These are phyloP conservation scores for Lepus timidus DNA, from an alignment of 2,113 vertebrate species.

Conservation along the genomic window DNA sequence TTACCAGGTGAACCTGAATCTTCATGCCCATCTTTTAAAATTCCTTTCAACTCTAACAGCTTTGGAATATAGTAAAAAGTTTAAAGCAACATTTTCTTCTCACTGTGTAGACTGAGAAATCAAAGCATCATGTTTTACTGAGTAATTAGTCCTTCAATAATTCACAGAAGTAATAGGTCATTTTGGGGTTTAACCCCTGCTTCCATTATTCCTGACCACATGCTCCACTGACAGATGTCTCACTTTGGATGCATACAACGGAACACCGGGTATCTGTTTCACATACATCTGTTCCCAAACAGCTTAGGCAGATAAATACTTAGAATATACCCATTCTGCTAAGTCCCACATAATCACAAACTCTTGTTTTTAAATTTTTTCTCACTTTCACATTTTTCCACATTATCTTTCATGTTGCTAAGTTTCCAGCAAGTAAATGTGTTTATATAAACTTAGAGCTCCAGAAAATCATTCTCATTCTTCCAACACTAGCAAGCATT, in stretches of 20 bases:
- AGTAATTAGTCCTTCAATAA: conserved; percentile 79
- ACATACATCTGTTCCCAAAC: conserved; percentile 93
- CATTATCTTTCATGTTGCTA: conserved; percentile 12
- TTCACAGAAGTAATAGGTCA: conserved; percentile 81
- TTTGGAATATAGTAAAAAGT: conserved; percentile 1
- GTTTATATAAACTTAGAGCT: conserved; percentile 46
- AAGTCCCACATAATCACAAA: conserved; percentile 84
- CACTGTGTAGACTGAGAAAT: conserved; percentile 48
- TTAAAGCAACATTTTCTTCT: conserved; percentile 57
- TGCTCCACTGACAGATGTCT: conserved; percentile 92
- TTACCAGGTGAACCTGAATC: neutral
- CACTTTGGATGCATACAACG: conserved; percentile 92
- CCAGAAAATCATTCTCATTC: conserved; percentile 32
- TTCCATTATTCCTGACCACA: conserved; percentile 90
- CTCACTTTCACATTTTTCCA: conserved; percentile 71
- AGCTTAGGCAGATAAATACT: conserved; percentile 89
- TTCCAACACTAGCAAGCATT: conserved; percentile 30
- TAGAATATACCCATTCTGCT: conserved; percentile 83
- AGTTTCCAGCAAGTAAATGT: conserved; percentile 31
- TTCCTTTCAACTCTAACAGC: conserved; percentile 48
- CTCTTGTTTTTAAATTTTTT: conserved; percentile 83
- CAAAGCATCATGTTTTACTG: conserved; percentile 72
- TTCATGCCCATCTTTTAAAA: conserved; percentile 34
- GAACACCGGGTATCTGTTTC: conserved; percentile 92
- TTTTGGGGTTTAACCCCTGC: conserved; percentile 81